phyloP scores from a whole-genome alignment of 2,113 vertebrate species.

The Myotis davidii region DNA sequence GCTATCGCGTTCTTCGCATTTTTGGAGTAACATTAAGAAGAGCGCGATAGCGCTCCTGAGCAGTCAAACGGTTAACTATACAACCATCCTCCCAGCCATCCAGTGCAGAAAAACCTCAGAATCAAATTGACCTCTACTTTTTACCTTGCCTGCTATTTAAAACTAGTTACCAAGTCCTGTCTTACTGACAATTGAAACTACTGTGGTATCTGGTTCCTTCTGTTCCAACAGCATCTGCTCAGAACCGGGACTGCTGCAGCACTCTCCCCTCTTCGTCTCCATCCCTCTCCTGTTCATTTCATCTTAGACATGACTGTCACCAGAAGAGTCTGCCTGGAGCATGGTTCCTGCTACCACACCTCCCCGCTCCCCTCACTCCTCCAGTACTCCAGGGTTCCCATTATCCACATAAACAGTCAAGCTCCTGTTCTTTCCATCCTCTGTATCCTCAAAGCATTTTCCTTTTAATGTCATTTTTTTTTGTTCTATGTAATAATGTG shows the following conservation, averaged over 20 bases:
- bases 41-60: too few species aligned
- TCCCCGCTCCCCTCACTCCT: background rate
- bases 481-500: background rate
- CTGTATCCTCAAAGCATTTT: background rate
- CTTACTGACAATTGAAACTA: background rate
- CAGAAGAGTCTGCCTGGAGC: background rate
- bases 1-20: too few species aligned
- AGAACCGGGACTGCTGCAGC: background rate
- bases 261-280: too few species aligned
- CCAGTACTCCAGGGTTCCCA: background rate
- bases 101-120: background rate
- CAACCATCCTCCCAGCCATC: background rate
- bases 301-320: background rate
- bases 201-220: background rate
- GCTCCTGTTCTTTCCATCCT: background rate
- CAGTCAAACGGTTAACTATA: too few species aligned
- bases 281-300: background rate
- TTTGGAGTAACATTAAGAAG: too few species aligned
- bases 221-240: background rate
- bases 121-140: background rate
- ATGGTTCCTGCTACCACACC: background rate
- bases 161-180: background rate
- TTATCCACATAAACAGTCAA: background rate
- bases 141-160: background rate
- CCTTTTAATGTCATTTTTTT: background rate